Evolutionary conservation across 2,888 invertebrate species (phyloP), one percentile per base, ranked within the genome.

Genomic region (Colostygia pectinataria): DNA sequence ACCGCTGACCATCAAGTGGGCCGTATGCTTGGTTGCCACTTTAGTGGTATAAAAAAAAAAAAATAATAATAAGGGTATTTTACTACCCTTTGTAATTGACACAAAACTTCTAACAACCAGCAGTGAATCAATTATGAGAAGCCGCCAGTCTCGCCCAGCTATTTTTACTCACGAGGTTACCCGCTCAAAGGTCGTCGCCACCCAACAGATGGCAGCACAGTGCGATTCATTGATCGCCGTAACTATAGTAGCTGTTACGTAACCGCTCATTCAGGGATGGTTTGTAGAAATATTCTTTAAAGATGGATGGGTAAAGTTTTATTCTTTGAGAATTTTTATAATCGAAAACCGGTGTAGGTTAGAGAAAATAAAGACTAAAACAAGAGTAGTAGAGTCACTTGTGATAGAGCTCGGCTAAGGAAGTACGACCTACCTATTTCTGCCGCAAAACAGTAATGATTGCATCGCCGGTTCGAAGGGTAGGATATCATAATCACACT

Each of bases 141-240:
- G 15, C 8, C 13, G 8, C 5, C 9, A 10, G 39, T 40, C 40
- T 47, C 38, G 42, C 29, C 44, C 5, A 4, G 28, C 47, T 51
- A 46, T 51, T 46, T 32, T 27, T 51, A 46, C 6, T n/a, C 9
- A 8, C 36, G 36, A 36, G 34, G 33, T 23, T 29, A 44, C 10
- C 10, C 27, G 9, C 20, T 2, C 31, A 18, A 15, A 24, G 49
- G 44, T 42, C 49, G 41, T 4, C 37, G 40, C 53, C 49, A 20
- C 42, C 42, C 49, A 15, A 37, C 33, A 54, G 53, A 45, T 41
- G 53, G 53, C 53, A 34, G 45, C 39, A 44, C 38, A 1, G 46
- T 33, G 14, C 23, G n/a, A 13, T 36, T 50, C 53, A 54, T 54
- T 54, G 53, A 54, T 54, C 53, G 47, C 25, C 10, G 32, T 25